Base-by-base conservation (phyloP, 1,140 invertebrate genomes). In the Yoshiicerus persimilis region DNA sequence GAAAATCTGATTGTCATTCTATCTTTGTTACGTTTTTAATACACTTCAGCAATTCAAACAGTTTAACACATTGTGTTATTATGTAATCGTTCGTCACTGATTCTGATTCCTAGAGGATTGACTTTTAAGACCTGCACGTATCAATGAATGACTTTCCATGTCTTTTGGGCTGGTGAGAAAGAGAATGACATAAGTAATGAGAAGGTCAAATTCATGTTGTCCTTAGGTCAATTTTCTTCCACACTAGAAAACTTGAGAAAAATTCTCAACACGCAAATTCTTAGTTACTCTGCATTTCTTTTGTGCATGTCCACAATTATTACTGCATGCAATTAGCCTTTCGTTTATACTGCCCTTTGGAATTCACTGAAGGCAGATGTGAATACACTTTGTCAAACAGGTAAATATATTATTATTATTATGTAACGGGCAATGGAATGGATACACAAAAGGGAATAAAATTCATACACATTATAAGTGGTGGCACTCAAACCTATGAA, bases 191-290 rank as follows among this genome's bases (percentile, higher is more conserved):
- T 80, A 80, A 80, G 75, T 10, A 9, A n/a, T 23, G 8, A 36
- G 75, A 80, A 80, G 75, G 75, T 80, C 75, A 38, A 32, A 80
- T 80, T 80, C 75, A 36, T 80, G n/a, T 80, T 80, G 20, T 80
- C 34, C 75, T 80, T 80, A 80, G 75, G 75, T 80, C 32, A 38
- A 80, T 36, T 34, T 36, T 80, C 20, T 80, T 36, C 30, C 75
- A 36, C 75, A 30, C 66, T 70, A 70, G 66, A 30, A 70, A 23
- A 70, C 30, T 70, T 70, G 25, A 25, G 25, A 70, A 30, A 70
- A 70, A 11, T 70, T 70, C 66, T 13, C 66, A 70, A 30, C 66
- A 70, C 66, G 66, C 66, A 70, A 32, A 16, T 70, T 47, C 11
- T 16, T 70, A 16, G 30, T 32, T 56, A 5, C 3, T 56, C 16